Conservation (phyloP, 2,888 invertebrate genomes). For the Chrysolina oricalcia region DNA sequence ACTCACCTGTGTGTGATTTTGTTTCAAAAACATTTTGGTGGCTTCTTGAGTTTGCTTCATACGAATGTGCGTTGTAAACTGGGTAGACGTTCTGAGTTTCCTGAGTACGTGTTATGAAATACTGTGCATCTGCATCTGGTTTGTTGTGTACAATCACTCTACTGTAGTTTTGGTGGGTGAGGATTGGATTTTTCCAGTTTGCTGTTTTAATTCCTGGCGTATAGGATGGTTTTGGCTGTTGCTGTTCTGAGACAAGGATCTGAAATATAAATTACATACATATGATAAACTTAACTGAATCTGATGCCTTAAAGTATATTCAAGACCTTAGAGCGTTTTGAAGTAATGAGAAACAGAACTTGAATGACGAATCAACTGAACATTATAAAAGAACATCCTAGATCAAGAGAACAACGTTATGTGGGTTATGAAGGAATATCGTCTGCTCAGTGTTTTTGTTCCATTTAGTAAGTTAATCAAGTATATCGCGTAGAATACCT, state of each 20-base stretch:
- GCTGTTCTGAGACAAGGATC: conserved; percentile 52
- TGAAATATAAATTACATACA: conserved; percentile 31
- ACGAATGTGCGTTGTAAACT: conserved; percentile 55
- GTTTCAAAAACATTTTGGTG: conserved; percentile 50
- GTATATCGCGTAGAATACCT: too few species aligned
- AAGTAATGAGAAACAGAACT: too few species aligned
- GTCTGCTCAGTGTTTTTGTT: too few species aligned
- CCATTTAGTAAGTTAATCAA: too few species aligned
- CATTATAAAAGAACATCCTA: too few species aligned
- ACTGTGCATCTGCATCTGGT: conserved; percentile 40
- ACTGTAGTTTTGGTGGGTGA: conserved; percentile 67
- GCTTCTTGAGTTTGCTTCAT: conserved; percentile 50
- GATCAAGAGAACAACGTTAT: too few species aligned
- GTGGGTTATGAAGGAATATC: too few species aligned
- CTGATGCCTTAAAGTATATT: too few species aligned
- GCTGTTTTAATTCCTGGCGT: conserved; percentile 64
- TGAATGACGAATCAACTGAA: too few species aligned
- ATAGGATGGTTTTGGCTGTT: conserved; percentile 56
- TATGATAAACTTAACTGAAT: too few species aligned
- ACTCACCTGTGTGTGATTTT: conserved; percentile 45
- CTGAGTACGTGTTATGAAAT: conserved; percentile 44
- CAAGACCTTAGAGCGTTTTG: too few species aligned
- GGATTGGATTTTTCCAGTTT: conserved; percentile 53
- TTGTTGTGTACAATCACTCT: conserved; percentile 60
- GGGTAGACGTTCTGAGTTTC: conserved; percentile 53